Percentiles rank a stretch among this genome's conserved stretches.
These are phyloP conservation scores for Macquaria australasica DNA, from an alignment of 2,113 vertebrate species.

Conservation along the genomic window DNA sequence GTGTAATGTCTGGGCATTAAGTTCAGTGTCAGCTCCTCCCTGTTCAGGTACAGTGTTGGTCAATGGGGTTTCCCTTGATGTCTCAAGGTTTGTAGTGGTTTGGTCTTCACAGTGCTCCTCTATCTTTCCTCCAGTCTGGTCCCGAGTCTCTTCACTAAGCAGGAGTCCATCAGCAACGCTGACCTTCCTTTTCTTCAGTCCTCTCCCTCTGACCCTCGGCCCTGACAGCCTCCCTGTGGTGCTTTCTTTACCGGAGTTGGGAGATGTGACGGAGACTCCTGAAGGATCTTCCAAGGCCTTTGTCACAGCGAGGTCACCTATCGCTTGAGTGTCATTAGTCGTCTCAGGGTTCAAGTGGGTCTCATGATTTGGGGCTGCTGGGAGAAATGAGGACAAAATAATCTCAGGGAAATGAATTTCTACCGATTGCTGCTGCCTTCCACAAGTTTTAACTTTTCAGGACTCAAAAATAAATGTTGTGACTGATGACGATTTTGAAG, in stretches of 20 bases:
- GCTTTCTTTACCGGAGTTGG: background rate
- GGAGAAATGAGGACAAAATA: conserved; percentile 13
- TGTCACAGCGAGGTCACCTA: background rate
- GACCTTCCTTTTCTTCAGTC: conserved; percentile 45
- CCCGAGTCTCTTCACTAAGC: conserved; percentile 16
- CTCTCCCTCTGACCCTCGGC: conserved; percentile 6
- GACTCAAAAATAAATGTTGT: background rate
- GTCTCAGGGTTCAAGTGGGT: conserved; percentile 1
- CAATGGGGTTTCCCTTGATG: background rate
- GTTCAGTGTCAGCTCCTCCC: background rate
- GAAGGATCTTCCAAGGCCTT: background rate
- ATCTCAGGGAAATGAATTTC: background rate
- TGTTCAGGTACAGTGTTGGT: background rate
- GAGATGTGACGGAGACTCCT: background rate
- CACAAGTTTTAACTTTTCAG: background rate
- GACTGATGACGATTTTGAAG: background rate
- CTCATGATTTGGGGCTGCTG: conserved; percentile 40
- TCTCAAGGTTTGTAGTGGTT: background rate
- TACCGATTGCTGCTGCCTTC: background rate
- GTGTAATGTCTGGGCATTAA: background rate
- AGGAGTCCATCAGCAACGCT: background rate
- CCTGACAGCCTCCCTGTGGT: background rate
- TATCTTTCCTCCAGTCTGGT: background rate
- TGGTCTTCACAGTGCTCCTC: conserved; percentile 35
- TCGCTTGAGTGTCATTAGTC: background rate